These are phyloP conservation scores for Chaenocephalus aceratus DNA, from an alignment of 2,113 vertebrate species.

Conservation along the genomic window DNA sequence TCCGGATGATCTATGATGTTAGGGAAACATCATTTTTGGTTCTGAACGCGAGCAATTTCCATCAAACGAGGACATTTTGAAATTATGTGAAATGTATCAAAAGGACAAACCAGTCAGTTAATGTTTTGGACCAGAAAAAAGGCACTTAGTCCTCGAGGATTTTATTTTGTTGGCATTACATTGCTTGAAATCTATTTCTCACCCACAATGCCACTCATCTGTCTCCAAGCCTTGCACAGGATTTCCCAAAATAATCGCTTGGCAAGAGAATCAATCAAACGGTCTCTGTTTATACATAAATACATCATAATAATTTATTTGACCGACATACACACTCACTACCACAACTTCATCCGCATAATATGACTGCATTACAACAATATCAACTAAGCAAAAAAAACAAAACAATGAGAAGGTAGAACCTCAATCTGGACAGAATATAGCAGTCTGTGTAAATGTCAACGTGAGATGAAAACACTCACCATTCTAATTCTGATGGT, in stretches of 20 bases:
- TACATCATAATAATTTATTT: slow-evolving; percentile 75
- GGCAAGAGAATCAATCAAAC: slow-evolving; percentile 31
- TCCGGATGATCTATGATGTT: too few species aligned
- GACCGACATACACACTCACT: slow-evolving; percentile 43
- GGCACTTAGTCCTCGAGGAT: background rate
- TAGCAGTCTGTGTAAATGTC: slow-evolving; percentile 30
- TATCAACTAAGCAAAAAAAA: slow-evolving; percentile 19
- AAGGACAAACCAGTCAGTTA: too few species aligned
- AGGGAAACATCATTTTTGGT: too few species aligned
- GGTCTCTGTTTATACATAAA: slow-evolving; percentile 68
- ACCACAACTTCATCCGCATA: slow-evolving; percentile 46
- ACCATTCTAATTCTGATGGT: slow-evolving; percentile 6
- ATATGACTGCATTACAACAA: slow-evolving; percentile 27
- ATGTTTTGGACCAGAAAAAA: too few species aligned
- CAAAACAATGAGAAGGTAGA: slow-evolving; percentile 25
- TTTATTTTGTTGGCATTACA: background rate
- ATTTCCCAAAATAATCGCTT: background rate
- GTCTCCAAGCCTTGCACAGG: background rate
- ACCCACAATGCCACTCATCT: background rate
- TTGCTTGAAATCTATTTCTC: background rate
- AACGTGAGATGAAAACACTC: slow-evolving; percentile 18
- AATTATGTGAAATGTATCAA: background rate
- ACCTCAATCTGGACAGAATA: slow-evolving; percentile 23
- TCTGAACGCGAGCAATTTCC: too few species aligned
- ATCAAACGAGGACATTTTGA: background rate